phyloP scores from a whole-genome alignment of 2,797 vertebrate species.

The Tinamus major region DNA sequence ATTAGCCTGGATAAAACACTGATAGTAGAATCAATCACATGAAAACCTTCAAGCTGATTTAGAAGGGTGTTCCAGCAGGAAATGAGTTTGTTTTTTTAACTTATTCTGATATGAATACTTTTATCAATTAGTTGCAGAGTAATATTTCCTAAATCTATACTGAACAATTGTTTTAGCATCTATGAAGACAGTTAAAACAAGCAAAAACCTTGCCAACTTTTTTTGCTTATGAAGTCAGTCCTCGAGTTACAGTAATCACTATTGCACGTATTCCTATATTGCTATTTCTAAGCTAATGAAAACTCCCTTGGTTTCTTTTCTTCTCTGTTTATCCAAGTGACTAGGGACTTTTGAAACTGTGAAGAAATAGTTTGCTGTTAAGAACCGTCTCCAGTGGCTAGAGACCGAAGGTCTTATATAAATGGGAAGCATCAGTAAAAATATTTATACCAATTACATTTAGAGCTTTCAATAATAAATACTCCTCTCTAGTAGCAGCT shows the following conservation, averaged over 20 bases:
- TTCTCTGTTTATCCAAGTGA: constrained; percentile 40
- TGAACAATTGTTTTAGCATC: constrained; percentile 26
- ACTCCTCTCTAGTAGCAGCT: neutral
- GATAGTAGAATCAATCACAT: neutral
- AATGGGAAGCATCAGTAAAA: neutral
- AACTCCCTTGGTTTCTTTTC: constrained; percentile 43
- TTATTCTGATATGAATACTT: neutral
- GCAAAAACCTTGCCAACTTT: neutral
- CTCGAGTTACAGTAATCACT: constrained; percentile 16
- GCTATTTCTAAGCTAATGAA: constrained; percentile 10
- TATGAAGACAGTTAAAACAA: constrained; percentile 41
- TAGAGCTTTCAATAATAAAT: neutral
- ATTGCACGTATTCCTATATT: neutral
- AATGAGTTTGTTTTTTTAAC: neutral
- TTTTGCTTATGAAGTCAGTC: constrained; percentile 22
- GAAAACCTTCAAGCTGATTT: neutral
- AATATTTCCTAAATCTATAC: neutral
- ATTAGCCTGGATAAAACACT: neutral
- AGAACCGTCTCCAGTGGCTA: neutral
- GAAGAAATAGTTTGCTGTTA: neutral
- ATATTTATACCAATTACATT: neutral
- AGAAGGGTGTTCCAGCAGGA: neutral
- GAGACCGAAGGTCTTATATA: neutral
- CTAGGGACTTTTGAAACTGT: constrained; percentile 16
- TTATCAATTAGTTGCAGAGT: neutral